Conservation (phyloP, 2,113 vertebrate species). For the Python bivittatus region DNA sequence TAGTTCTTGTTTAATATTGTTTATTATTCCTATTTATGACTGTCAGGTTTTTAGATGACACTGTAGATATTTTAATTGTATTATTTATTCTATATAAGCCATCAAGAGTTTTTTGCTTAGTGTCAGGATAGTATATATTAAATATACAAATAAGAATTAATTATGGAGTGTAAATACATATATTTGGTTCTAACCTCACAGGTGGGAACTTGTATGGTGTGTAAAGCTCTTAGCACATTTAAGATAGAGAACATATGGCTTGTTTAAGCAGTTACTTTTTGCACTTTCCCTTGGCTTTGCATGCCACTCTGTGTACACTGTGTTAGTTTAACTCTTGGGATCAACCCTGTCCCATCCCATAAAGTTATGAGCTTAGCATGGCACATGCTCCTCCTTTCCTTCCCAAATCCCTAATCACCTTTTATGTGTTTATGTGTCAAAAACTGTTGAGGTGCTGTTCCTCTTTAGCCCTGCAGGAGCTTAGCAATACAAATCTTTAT, state of each 20-base stretch:
- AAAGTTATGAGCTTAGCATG: conserved; percentile 7
- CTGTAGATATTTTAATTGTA: background rate
- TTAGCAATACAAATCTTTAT: conserved; percentile 32
- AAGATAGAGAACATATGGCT: background rate
- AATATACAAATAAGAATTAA: background rate
- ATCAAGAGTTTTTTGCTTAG: background rate
- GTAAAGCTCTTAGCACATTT: background rate
- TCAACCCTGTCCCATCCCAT: background rate
- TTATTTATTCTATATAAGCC: too few relatives aligned
- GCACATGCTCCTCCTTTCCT: background rate
- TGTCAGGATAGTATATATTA: background rate
- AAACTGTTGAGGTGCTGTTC: conserved; percentile 17
- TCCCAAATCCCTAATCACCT: background rate
- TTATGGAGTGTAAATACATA: background rate
- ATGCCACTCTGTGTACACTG: rapidly evolving
- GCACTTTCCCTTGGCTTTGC: background rate
- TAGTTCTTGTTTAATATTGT: background rate
- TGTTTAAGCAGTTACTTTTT: background rate
- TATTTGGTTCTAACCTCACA: background rate
- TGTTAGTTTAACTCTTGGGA: background rate
- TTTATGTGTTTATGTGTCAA: conserved; percentile 32
- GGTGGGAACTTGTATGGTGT: background rate
- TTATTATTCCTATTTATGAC: background rate
- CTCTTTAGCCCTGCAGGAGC: conserved; percentile 43
- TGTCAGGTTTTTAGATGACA: background rate